Conservation (phyloP, 2,797 vertebrate genomes). For the Chelmon rostratus region DNA sequence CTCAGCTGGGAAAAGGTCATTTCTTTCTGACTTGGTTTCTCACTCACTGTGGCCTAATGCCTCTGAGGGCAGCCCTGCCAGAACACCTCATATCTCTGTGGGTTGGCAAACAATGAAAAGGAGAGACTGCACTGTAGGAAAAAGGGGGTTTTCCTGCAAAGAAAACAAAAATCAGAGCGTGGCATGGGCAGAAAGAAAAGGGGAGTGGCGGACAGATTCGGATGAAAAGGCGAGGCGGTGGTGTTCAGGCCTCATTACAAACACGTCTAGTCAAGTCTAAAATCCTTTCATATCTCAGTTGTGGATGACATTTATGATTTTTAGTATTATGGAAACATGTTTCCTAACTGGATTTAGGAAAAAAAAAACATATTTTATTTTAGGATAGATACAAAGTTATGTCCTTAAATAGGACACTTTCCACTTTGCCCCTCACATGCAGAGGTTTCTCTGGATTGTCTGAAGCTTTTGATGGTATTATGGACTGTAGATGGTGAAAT, state of each 20-base stretch:
- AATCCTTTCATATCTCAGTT: background rate
- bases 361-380: too few species aligned
- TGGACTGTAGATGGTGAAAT: too few species aligned
- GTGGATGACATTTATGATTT: background rate
- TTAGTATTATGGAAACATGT: background rate
- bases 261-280: background rate
- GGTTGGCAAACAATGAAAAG: conserved; percentile 31
- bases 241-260: background rate
- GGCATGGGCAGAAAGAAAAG: background rate
- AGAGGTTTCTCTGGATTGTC: too few species aligned
- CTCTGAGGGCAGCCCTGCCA: conserved; percentile 48
- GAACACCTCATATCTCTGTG: conserved; percentile 41
- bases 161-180: background rate
- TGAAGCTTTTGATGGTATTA: too few species aligned
- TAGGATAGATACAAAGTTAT: too few species aligned
- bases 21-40: conserved; percentile 55
- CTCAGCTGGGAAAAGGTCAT: conserved; percentile 62
- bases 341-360: background rate
- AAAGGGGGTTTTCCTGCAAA: conserved; percentile 7
- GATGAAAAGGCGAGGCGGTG: background rate
- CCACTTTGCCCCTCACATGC: too few species aligned
- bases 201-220: background rate
- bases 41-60: conserved; percentile 48
- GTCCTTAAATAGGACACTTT: too few species aligned
- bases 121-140: conserved; percentile 5